phyloP scores from a whole-genome alignment of 2,888 invertebrate species.

The Lamellibrachia columna region DNA sequence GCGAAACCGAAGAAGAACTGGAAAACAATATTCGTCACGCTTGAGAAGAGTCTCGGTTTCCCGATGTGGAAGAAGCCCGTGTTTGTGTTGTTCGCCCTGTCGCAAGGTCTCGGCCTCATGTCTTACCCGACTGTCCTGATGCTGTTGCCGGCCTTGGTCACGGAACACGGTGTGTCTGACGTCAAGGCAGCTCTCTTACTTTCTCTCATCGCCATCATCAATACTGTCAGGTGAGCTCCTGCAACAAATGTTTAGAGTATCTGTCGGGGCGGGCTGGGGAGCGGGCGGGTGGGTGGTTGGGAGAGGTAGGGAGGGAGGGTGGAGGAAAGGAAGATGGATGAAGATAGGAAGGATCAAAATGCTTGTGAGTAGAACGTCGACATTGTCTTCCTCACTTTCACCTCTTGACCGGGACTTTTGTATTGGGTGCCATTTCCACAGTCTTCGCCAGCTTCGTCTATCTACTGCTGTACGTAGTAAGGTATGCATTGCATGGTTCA shows the following conservation, averaged over 20 bases:
- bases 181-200: background rate
- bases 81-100: background rate
- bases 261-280: no score
- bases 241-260: background rate
- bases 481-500: no score
- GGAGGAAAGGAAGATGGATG: no score
- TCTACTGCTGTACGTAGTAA: no score
- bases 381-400: no score
- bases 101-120: background rate
- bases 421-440: no score
- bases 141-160: background rate
- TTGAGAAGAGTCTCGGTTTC: background rate
- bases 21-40: background rate
- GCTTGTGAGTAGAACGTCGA: no score
- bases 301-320: no score
- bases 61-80: slow-evolving; percentile 12
- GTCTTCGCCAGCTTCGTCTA: no score
- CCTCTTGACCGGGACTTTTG: no score
- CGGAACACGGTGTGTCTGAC: background rate
- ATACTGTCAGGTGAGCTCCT: background rate
- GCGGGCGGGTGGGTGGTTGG: no score
- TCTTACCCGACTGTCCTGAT: background rate
- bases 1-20: background rate
- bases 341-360: no score
- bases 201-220: background rate